Evolutionary conservation across 2,888 invertebrate genomes (phyloP).

Genomic region (Oscheius sp.): DNA sequence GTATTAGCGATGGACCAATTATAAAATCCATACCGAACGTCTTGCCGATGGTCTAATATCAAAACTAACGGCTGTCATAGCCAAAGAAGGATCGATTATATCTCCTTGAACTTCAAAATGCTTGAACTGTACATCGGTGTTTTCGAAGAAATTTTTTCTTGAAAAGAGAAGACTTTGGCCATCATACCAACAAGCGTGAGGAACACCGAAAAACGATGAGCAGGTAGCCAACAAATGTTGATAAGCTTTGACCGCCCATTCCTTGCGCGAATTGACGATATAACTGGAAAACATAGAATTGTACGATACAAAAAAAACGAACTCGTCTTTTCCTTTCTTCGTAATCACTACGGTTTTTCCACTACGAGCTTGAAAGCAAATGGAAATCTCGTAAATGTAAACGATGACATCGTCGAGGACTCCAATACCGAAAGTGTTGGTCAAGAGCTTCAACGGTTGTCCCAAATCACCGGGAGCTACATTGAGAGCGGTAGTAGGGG

Average conservation of each 20-base stretch:
- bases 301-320: slow-evolving; percentile 9
- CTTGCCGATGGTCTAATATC: not conserved
- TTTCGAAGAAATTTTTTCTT: slow-evolving; percentile 23
- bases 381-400: slow-evolving; percentile 40
- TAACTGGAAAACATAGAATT: slow-evolving; percentile 33
- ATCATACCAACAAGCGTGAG: slow-evolving; percentile 42
- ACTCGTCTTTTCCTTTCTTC: slow-evolving; percentile 55
- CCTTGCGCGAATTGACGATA: slow-evolving; percentile 40
- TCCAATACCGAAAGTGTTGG: slow-evolving; percentile 47
- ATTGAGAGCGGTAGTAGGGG: slow-evolving; percentile 2
- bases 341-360: slow-evolving; percentile 44
- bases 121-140: not conserved
- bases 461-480: slow-evolving; percentile 29
- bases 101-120: not conserved
- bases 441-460: slow-evolving; percentile 15
- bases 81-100: not conserved
- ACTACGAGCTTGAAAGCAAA: slow-evolving; percentile 31
- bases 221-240: slow-evolving; percentile 18
- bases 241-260: slow-evolving; percentile 40
- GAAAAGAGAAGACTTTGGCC: slow-evolving; percentile 46
- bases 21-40: not conserved
- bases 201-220: slow-evolving; percentile 41
- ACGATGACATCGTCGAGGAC: slow-evolving; percentile 38
- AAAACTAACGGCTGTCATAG: not conserved
- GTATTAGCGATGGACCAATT: too few species aligned